Conservation (phyloP, 2,113 vertebrate species). For the Ascaphus truei region DNA sequence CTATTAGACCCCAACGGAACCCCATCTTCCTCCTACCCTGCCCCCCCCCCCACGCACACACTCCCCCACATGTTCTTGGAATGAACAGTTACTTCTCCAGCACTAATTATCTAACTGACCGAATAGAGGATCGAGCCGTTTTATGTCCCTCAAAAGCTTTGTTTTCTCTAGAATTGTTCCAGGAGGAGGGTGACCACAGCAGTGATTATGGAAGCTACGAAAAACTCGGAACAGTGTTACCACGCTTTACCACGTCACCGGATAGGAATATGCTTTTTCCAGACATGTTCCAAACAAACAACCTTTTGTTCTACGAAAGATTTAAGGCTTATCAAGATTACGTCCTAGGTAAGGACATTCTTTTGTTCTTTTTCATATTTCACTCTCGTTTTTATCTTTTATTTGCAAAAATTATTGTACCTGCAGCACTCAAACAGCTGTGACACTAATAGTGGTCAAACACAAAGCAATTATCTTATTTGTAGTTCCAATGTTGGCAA, state of each 20-base stretch:
- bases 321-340: constrained; percentile 93
- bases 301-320: constrained; percentile 86
- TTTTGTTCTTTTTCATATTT: neutral
- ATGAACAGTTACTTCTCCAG: too few species aligned
- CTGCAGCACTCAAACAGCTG: too few species aligned
- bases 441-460: too few species aligned
- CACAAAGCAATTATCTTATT: too few species aligned
- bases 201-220: constrained; percentile 60
- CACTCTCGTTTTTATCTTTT: neutral
- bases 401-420: neutral
- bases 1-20: too few species aligned
- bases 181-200: constrained; percentile 60
- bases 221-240: constrained; percentile 56
- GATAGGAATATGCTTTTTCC: constrained; percentile 62
- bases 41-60: too few species aligned
- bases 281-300: constrained; percentile 75
- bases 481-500: neutral
- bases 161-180: constrained; percentile 50
- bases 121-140: neutral
- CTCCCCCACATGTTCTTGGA: too few species aligned
- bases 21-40: too few species aligned
- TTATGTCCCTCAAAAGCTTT: constrained; percentile 15
- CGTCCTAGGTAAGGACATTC: constrained; percentile 74
- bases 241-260: constrained; percentile 55
- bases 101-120: neutral